Conservation (phyloP, 2,888 invertebrate species). For the Oasisia sp. region DNA sequence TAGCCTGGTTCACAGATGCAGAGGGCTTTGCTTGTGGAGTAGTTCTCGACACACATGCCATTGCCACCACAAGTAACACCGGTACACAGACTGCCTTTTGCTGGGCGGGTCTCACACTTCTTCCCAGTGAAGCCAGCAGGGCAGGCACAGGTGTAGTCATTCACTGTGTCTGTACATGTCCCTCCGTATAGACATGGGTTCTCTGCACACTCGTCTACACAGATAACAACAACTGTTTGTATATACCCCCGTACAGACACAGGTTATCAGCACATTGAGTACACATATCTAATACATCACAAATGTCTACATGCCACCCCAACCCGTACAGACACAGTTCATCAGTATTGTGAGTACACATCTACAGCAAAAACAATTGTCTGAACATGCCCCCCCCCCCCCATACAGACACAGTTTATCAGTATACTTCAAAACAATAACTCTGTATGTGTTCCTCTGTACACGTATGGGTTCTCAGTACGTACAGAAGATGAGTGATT, state of each 20-base stretch:
- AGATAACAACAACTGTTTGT: background rate
- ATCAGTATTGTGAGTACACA: background rate
- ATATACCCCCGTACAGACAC: background rate
- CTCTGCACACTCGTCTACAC: background rate
- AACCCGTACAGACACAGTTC: no score
- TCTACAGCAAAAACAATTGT: background rate
- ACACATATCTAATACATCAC: no score
- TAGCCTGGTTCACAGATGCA: background rate
- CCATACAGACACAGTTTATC: no score
- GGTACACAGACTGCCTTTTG: background rate
- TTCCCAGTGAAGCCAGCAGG: background rate
- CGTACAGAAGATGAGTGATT: background rate
- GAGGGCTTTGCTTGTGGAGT: background rate
- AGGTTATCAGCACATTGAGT: background rate
- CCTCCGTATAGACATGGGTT: background rate
- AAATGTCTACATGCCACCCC: no score
- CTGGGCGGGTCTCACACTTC: background rate
- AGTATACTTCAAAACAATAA: background rate
- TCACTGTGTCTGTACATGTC: background rate
- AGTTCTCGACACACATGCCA: background rate
- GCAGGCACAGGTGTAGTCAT: background rate
- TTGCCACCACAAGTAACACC: background rate
- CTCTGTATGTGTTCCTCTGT: background rate
- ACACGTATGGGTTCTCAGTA: background rate
- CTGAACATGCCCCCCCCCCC: background rate